Evolutionary conservation across 2,113 vertebrate genomes (phyloP).

Genomic region (Myrmophylax atrothorax): DNA sequence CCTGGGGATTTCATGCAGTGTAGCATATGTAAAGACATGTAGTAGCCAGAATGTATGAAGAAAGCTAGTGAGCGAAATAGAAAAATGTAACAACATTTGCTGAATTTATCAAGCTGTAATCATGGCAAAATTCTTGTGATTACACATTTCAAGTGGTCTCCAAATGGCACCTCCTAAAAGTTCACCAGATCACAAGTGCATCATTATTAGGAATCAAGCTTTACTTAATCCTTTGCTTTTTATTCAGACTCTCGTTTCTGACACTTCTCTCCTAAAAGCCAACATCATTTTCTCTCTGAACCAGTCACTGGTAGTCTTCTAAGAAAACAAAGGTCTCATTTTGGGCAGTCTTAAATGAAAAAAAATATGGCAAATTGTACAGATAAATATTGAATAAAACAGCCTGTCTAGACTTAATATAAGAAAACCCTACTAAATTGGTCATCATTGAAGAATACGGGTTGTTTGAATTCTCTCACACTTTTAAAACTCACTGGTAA

Average conservation of each 20-base stretch:
- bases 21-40: fast-evolving
- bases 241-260: not conserved
- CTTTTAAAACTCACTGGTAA: not conserved
- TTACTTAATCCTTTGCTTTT: not conserved
- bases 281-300: not conserved
- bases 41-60: not conserved
- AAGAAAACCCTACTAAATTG: not conserved
- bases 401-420: not conserved
- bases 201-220: not conserved
- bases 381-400: not conserved
- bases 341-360: not conserved
- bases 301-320: not conserved
- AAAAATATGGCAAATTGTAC: not conserved
- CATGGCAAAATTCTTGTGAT: not conserved
- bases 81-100: not conserved
- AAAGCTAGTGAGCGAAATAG: not conserved
- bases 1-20: not conserved
- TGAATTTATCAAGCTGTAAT: not conserved
- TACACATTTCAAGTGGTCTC: not conserved
- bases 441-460: not conserved
- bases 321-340: not conserved
- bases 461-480: not conserved
- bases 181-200: not conserved
- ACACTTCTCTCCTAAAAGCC: not conserved
- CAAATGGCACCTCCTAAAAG: not conserved